Base-by-base conservation (phyloP, 92 coral and sea anemone genomes). In the Muricea muricata region DNA sequence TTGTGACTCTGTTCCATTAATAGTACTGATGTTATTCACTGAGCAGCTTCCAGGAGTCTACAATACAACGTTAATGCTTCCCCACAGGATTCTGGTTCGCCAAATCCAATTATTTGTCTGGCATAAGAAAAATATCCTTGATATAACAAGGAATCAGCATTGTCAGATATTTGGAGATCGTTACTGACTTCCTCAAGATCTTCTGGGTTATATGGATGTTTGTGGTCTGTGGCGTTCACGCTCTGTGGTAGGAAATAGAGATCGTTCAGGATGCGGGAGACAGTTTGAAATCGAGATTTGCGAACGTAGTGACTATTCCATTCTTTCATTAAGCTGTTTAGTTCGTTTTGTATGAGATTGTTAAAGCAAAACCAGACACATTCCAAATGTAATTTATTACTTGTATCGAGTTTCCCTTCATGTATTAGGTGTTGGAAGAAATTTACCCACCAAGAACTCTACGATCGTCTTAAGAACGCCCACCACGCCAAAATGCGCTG, bases 401-500 rank as follows among this genome's bases (percentile, higher is more conserved):
- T 72, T 57, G 87, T 45, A 81, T 87, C 90, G 37, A 81, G 79
- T 20, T 73, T 25, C 28, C 90, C 90, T 52, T 76, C 75, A 48
- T 87, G 81, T 35, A 87, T 56, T 82, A 61, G 56, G 25, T 71
- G 30, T 33, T 71, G 12, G 52, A 71, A 71, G 52, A 71, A 71
- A 39, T 71, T 79, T 23, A 80, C 80, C 90, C 90, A 87, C 82
- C 87, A 87, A 48, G 90, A 34, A 39, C 90, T 87, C 90, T 82
- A 87, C 35, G 80, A 21, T 52, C 72, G 54, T 87, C 83, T 65
- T 24, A 87, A 73, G 47, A 57, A 87, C 26, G 90, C 40, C 90
- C 90, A 87, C 86, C 90, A 81, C 12, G 87, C 90, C 65, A 80
- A 86, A n/a, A 86, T 86, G 24, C 90, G 82, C 81, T 80, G 90